These are phyloP conservation scores for Ceramica pisi DNA, from an alignment of 2,888 invertebrate genomes.

Conservation along the genomic window DNA sequence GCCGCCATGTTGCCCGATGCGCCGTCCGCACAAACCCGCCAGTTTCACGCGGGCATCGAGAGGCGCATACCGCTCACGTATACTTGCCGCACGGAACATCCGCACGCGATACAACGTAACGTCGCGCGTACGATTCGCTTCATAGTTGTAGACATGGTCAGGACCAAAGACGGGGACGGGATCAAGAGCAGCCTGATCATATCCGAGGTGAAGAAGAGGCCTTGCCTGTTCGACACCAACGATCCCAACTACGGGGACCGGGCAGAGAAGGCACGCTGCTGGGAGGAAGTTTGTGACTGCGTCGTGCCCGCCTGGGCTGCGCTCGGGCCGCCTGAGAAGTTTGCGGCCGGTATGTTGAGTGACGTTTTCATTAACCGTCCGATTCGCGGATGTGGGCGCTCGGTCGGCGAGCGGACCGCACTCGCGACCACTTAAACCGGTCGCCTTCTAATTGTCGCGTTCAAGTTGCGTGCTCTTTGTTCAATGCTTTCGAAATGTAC, in stretches of 20 bases:
- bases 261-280: constrained; percentile 85
- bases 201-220: constrained; percentile 84
- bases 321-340: constrained; percentile 83
- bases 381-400: constrained; percentile 72
- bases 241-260: constrained; percentile 85
- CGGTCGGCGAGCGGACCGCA: constrained; percentile 62
- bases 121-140: constrained; percentile 43
- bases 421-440: constrained; percentile 70
- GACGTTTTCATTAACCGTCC: constrained; percentile 71
- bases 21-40: constrained; percentile 78
- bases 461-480: constrained; percentile 88
- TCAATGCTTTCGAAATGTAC: constrained; percentile 86
- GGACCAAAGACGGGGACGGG: constrained; percentile 84
- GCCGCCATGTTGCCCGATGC: constrained; percentile 84
- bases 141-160: constrained; percentile 77
- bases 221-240: constrained; percentile 86
- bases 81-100: constrained; percentile 70
- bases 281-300: constrained; percentile 87
- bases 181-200: constrained; percentile 86
- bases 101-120: constrained; percentile 69
- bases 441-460: constrained; percentile 81
- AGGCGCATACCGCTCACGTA: constrained; percentile 78
- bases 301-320: constrained; percentile 86
- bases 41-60: constrained; percentile 87
- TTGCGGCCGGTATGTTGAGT: constrained; percentile 85